Evolutionary conservation across 2,888 invertebrate genomes (phyloP), one percentile per base, ranked within the genome.

Genomic region (Ischnura elegans): DNA sequence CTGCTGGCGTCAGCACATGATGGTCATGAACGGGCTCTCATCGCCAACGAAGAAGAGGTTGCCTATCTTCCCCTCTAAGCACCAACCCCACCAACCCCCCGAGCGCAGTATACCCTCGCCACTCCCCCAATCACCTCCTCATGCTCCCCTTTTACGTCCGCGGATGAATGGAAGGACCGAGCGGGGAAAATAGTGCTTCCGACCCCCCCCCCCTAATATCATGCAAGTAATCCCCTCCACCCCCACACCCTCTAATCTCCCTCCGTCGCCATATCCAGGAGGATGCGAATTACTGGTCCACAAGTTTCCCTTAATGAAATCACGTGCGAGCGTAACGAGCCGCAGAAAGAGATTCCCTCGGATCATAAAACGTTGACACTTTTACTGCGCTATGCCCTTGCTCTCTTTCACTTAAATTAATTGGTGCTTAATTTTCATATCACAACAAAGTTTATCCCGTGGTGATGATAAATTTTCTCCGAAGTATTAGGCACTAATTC

Each of bases 151-250:
- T 61, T 84, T 66, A 66, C 47, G 42, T 45, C 61, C 42, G 42
- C 93, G 36, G 85, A 84, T 86, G 47, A 84, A 84, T 55, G 85
- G 47, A 84, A 55, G 85, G 42, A 76, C 29, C 25, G 42, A n/a
- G 46, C 29, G n/a, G 76, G 45, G 55, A 25, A 55, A 55, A 42
- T 61, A 13, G 29, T 61, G 47, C 51, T 47, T 13, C 90, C 51
- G 19, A 42, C 51, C 55, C 55, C 87, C 55, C 13, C 25, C n/a
- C 42, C 61, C 43, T 13, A 3, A 6, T 25, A 61, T 43, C 86
- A 29, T 51, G 21, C 43, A 36, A 55, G 36, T 42, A 36, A 61
- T 25, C 21, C 87, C 42, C 87, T 4, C 5, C 42, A 21, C 47
- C 51, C 29, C 51, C 47, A 0, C 36, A 3, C 47, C 90, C 76